Conservation (phyloP, 2,888 invertebrate species). For the Pseudeuparius sepicola region DNA sequence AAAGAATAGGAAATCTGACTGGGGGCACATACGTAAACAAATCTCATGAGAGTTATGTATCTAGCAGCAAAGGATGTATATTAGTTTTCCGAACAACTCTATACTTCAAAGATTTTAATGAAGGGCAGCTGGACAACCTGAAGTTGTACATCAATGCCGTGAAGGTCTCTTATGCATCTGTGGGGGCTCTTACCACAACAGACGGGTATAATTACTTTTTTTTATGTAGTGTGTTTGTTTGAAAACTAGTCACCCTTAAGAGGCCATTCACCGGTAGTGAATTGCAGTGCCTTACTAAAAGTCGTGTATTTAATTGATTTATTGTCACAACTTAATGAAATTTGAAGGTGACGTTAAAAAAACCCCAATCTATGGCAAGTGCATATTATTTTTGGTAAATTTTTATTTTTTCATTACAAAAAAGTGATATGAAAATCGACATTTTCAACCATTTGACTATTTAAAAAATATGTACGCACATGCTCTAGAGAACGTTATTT, state of each 20-base stretch:
- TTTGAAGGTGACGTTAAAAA: too few relatives aligned
- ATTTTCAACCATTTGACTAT: too few relatives aligned
- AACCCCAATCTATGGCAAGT: too few relatives aligned
- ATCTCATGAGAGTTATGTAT: conserved; percentile 44
- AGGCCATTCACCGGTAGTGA: too few relatives aligned
- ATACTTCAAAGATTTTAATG: conserved; percentile 34
- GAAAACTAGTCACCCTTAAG: too few relatives aligned
- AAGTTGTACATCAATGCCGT: conserved; percentile 44
- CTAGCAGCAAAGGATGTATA: conserved; percentile 42
- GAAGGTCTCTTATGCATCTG: conserved; percentile 37
- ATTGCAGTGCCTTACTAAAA: too few relatives aligned
- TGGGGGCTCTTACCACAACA: conserved; percentile 42
- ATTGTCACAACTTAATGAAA: too few relatives aligned
- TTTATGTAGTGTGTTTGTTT: background rate
- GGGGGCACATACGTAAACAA: conserved; percentile 44
- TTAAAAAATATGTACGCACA: background rate
- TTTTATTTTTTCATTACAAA: too few relatives aligned
- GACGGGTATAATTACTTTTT: conserved; percentile 42
- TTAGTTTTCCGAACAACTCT: conserved; percentile 44
- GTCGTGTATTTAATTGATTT: too few relatives aligned
- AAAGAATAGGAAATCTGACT: conserved; percentile 39
- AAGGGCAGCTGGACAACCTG: conserved; percentile 32
- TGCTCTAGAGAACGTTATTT: too few relatives aligned
- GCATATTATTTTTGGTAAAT: too few relatives aligned
- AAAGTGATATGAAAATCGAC: too few relatives aligned